phyloP scores from a whole-genome alignment of 2,113 vertebrate species.

The Macheiramphus alcinus region DNA sequence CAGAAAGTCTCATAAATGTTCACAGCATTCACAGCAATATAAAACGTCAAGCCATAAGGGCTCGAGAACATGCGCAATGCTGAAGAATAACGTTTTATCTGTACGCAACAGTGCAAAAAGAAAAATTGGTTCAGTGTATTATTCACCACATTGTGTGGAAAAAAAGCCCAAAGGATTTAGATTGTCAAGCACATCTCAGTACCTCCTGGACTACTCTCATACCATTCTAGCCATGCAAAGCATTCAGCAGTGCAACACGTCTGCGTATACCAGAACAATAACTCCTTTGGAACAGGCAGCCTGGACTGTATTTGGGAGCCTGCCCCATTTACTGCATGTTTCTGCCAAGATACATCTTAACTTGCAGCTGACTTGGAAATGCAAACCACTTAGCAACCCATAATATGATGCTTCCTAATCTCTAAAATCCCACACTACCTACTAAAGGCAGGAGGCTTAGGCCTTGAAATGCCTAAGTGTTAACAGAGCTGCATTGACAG shows the following conservation, averaged over 20 bases:
- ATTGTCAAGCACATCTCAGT: neutral
- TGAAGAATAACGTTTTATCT: neutral
- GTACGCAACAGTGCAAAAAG: neutral
- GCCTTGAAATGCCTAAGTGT: constrained; percentile 2
- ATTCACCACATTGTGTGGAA: neutral
- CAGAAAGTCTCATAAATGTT: neutral
- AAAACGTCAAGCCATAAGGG: neutral
- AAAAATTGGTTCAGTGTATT: neutral
- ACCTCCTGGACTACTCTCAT: neutral
- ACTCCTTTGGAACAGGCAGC: neutral
- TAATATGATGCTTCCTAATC: neutral
- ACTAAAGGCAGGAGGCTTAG: neutral
- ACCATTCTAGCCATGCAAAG: neutral
- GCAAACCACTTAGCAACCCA: neutral
- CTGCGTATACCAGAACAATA: rapidly evolving
- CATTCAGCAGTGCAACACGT: neutral
- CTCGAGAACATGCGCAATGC: neutral
- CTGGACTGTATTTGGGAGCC: neutral
- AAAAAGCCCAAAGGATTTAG: neutral
- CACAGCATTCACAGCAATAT: neutral
- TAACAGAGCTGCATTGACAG: neutral
- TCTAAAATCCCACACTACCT: neutral
- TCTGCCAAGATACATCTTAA: neutral
- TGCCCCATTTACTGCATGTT: neutral
- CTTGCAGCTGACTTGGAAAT: neutral